Percentiles rank a stretch among this genome's conserved stretches.
phyloP scores from a whole-genome alignment of 2,888 invertebrate genomes.

The Yponomeuta cagnagella region DNA sequence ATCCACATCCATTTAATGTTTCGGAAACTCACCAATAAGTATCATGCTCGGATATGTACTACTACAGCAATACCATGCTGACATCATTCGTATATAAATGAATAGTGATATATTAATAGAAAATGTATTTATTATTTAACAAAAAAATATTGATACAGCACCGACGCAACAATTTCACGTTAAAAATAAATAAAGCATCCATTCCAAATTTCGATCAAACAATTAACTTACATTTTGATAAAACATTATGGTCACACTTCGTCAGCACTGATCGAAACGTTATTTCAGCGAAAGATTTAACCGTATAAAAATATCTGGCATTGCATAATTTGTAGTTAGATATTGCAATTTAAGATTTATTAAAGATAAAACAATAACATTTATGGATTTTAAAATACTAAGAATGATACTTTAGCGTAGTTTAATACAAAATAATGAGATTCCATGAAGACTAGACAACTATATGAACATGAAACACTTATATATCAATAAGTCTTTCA shows the following conservation, averaged over 20 bases:
- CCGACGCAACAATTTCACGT: slow-evolving; percentile 68
- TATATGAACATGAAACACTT: slow-evolving; percentile 75
- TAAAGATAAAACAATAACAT: slow-evolving; percentile 40
- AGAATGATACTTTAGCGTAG: slow-evolving; percentile 15
- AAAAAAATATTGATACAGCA: slow-evolving; percentile 59
- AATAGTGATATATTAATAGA: slow-evolving; percentile 64
- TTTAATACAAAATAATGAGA: slow-evolving; percentile 62
- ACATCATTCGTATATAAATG: slow-evolving; percentile 69
- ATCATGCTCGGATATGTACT: slow-evolving; percentile 68
- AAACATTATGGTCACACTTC: slow-evolving; percentile 36
- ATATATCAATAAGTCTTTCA: slow-evolving; percentile 71
- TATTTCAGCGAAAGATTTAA: slow-evolving; percentile 17
- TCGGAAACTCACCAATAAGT: slow-evolving; percentile 67
- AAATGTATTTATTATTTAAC: slow-evolving; percentile 71
- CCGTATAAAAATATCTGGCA: slow-evolving; percentile 34
- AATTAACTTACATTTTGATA: slow-evolving; percentile 62
- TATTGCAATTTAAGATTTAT: slow-evolving; percentile 19
- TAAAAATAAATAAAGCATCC: slow-evolving; percentile 65
- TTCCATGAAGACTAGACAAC: slow-evolving; percentile 73
- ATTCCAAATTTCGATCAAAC: slow-evolving; percentile 68
- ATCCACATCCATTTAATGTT: slow-evolving; percentile 73
- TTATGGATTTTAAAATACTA: slow-evolving; percentile 27
- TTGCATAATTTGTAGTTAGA: slow-evolving; percentile 28
- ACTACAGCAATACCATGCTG: slow-evolving; percentile 71
- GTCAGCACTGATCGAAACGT: slow-evolving; percentile 43